Conservation (phyloP, 2,797 vertebrate species). For the Acomys russatus region DNA sequence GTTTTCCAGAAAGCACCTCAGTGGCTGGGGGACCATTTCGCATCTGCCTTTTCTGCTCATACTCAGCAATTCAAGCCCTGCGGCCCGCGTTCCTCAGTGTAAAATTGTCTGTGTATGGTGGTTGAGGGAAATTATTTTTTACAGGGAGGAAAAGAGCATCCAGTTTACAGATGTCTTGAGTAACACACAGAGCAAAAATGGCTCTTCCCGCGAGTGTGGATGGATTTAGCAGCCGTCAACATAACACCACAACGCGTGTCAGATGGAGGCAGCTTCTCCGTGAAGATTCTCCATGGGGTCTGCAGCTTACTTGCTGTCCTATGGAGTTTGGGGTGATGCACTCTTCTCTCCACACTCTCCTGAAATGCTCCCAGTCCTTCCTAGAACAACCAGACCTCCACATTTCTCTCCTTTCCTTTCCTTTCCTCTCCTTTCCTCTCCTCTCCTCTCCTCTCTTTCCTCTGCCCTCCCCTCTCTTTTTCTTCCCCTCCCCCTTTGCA, state of each 20-base stretch:
- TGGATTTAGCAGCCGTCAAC: conserved; percentile 55
- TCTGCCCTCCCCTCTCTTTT: no score
- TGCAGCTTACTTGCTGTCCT: neutral
- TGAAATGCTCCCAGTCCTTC: neutral
- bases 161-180: conserved; percentile 75
- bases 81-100: neutral
- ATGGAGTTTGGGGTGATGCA: accelerated
- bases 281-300: neutral
- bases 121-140: conserved; percentile 78
- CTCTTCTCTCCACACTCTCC: accelerated
- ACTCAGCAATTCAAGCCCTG: conserved; percentile 64
- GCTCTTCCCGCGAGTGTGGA: neutral
- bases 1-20: conserved; percentile 62
- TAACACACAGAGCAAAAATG: conserved; percentile 18
- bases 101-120: conserved; percentile 61
- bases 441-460: neutral
- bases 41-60: conserved; percentile 70
- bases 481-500: no score
- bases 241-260: neutral
- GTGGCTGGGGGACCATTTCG: conserved; percentile 45
- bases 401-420: accelerated
- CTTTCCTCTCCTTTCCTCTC: accelerated
- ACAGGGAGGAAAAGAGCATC: conserved; percentile 70
- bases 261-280: neutral
- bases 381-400: accelerated